Evolutionary conservation across 2,888 invertebrate species (phyloP).

Genomic region (Gymnocheta viridis): DNA sequence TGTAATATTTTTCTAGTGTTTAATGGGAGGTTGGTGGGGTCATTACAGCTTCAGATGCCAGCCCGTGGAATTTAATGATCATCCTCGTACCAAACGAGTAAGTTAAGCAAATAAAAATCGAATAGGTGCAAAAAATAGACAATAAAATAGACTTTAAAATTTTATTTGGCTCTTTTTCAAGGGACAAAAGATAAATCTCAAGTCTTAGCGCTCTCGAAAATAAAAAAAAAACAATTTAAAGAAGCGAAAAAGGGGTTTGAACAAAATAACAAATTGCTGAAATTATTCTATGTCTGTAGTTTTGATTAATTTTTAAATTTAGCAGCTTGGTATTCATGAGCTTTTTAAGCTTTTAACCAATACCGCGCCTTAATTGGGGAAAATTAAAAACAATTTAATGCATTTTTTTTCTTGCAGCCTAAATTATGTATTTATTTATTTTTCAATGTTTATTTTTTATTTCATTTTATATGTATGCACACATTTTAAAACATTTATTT

Average conservation of each 20-base stretch:
- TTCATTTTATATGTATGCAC: constrained; percentile 18
- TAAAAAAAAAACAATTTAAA: constrained; percentile 32
- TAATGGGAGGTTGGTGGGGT: constrained; percentile 95
- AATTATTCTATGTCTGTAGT: constrained; percentile 20
- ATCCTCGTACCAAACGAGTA: constrained; percentile 91
- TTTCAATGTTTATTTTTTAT: constrained; percentile 33
- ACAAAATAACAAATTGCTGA: constrained; percentile 1
- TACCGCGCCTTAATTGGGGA: constrained; percentile 8
- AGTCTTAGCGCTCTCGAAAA: constrained; percentile 66
- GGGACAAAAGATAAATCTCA: constrained; percentile 23
- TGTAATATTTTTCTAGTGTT: constrained; percentile 85
- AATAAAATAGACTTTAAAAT: background rate
- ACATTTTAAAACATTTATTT: constrained; percentile 1
- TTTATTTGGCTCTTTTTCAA: background rate
- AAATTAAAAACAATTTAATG: constrained; percentile 13
- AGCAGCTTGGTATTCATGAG: constrained; percentile 33
- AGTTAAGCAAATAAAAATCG: constrained; percentile 82
- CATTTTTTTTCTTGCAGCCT: constrained; percentile 18
- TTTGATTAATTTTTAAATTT: constrained; percentile 4
- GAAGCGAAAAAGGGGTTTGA: background rate
- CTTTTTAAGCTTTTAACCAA: constrained; percentile 38
- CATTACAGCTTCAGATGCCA: constrained; percentile 95
- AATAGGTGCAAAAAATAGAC: constrained; percentile 5
- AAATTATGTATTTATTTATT: background rate
- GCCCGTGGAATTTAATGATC: constrained; percentile 93